Percentiles rank a stretch among this genome's conserved stretches.
Evolutionary conservation across 2,113 vertebrate genomes (phyloP).

Genomic region (Tragelaphus strepsiceros): DNA sequence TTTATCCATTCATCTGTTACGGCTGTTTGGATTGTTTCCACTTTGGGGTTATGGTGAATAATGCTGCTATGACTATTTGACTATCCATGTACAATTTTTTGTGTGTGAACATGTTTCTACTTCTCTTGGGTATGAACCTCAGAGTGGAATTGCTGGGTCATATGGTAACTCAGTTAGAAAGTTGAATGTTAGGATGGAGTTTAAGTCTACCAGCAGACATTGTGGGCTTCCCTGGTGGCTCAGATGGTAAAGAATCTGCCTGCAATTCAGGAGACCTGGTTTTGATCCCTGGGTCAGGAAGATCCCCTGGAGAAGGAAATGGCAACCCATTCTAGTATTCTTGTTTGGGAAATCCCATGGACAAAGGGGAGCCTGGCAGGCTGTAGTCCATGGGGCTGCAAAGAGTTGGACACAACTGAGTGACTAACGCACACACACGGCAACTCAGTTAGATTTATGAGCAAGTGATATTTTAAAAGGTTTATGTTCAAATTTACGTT

Average conservation of each 20-base stretch:
- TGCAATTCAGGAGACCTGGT: neutral
- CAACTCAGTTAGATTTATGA: neutral
- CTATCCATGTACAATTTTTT: neutral
- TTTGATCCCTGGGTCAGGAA: neutral
- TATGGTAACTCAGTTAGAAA: neutral
- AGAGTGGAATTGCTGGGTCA: neutral
- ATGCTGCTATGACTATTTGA: neutral
- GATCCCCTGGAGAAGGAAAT: neutral
- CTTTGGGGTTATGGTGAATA: neutral
- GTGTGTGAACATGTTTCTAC: neutral
- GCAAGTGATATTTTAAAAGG: neutral
- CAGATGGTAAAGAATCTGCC: neutral
- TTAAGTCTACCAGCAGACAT: neutral
- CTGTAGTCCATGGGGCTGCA: neutral
- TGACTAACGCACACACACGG: neutral
- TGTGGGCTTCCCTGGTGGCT: neutral
- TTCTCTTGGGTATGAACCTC: neutral
- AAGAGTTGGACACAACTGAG: neutral
- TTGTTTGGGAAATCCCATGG: neutral
- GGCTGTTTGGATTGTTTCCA: neutral
- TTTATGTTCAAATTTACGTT: neutral
- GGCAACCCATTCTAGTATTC: neutral
- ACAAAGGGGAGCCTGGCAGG: neutral
- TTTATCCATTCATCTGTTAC: neutral
- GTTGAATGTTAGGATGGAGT: neutral